Base-by-base conservation (phyloP, 1,140 invertebrate species). In the Sycophila sp. region DNA sequence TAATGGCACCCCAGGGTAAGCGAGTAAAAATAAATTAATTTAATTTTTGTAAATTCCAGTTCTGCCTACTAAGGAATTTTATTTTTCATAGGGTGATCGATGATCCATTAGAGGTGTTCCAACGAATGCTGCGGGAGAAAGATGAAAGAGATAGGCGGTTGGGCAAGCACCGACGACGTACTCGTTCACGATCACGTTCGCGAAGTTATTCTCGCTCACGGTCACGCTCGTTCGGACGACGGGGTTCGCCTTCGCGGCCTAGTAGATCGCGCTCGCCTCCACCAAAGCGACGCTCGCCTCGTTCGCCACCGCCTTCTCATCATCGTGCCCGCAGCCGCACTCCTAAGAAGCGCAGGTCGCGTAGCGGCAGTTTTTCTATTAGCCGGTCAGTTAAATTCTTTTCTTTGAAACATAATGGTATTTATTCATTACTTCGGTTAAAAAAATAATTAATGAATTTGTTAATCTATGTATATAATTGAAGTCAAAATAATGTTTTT, bases 51-150 rank as follows among this genome's bases (percentile, higher is more conserved):
- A n/a, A n/a, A n/a, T n/a, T n/a, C n/a, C n/a, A n/a, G n/a, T n/a
- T n/a, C n/a, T n/a, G n/a, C n/a, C n/a, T 47, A 47, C 42, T 47
- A 19, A 47, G 24, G 4, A 47, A 22, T 69, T 79, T 84, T 45
- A 22, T 45, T 47, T n/a, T n/a, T n/a, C n/a, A 45, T 75, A 92
- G 91, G 24, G 87, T 90, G n/a, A 92, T 92, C 58, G 92, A 94
- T 77, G 94, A 96, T 84, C 93, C 93, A 10, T 80, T 96, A 73
- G 93, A 94, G 80, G 93, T 93, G 55, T 96, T 96, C 83, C 92
- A 95, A 79, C 87, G 93, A 72, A 93, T 96, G 85, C 88, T 96
- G 71, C 87, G 91, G 69, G 94, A 96, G 81, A 95, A 94, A 85
- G 93, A 95, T 81, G 91, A 92, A 80, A 85, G 90, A 38, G 89